These are phyloP conservation scores for Platichthys stellatus DNA, from an alignment of 2,113 vertebrate species.

Conservation along the genomic window DNA sequence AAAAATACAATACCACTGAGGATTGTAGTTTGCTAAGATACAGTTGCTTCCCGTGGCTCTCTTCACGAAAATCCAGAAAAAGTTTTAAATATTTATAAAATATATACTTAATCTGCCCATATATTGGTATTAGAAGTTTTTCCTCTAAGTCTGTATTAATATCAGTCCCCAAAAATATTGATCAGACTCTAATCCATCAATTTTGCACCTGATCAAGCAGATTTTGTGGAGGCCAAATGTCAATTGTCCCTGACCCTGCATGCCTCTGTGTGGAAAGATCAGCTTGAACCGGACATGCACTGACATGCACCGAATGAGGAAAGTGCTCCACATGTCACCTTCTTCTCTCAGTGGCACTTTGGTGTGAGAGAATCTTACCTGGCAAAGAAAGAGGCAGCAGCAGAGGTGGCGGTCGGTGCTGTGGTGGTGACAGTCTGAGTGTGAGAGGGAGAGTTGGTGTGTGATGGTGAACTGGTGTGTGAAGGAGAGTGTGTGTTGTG, in stretches of 20 bases:
- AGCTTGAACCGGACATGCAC: too few species aligned
- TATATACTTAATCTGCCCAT: too few species aligned
- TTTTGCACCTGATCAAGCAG: neutral
- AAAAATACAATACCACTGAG: too few species aligned
- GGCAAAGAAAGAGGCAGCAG: constrained; percentile 96
- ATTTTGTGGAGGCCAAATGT: too few species aligned
- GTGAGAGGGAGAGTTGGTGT: constrained; percentile 84
- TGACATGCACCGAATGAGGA: too few species aligned
- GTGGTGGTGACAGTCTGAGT: constrained; percentile 78
- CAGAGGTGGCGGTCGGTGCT: constrained; percentile 87
- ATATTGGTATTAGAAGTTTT: too few species aligned
- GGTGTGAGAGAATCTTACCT: constrained; percentile 82
- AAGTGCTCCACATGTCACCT: neutral
- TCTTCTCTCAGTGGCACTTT: neutral
- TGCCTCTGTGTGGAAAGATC: too few species aligned
- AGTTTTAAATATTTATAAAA: too few species aligned
- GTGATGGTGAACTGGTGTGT: constrained; percentile 77
- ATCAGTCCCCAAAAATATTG: too few species aligned
- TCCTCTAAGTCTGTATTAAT: too few species aligned
- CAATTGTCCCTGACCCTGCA: neutral
- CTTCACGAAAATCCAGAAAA: neutral
- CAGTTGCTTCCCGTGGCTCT: neutral
- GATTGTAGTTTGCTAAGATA: too few species aligned
- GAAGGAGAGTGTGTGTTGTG: constrained; percentile 91
- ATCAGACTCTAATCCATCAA: neutral